phyloP scores from a whole-genome alignment of 2,113 vertebrate genomes.

The Sylvicapra grimmia region DNA sequence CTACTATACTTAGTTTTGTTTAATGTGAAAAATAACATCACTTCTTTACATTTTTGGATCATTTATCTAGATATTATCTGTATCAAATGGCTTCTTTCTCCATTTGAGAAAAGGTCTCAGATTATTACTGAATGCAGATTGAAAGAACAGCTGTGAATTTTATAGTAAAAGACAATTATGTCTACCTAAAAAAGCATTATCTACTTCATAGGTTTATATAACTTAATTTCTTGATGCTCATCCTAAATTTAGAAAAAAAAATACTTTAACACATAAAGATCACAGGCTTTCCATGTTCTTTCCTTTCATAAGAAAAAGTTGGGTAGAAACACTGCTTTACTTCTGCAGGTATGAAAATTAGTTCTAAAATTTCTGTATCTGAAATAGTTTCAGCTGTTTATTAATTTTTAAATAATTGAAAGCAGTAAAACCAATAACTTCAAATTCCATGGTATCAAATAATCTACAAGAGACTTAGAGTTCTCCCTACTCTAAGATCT shows the following conservation, averaged over 20 bases:
- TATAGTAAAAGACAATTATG: conserved; percentile 35
- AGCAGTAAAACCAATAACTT: background rate
- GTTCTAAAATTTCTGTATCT: background rate
- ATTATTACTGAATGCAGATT: background rate
- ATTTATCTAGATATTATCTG: background rate
- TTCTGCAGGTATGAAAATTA: background rate
- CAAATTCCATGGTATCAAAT: background rate
- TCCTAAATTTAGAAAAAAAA: background rate
- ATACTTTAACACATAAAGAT: background rate
- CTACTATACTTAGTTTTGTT: background rate
- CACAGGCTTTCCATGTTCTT: background rate
- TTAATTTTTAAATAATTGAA: background rate
- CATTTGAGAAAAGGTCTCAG: background rate
- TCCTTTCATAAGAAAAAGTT: background rate
- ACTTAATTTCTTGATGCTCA: conserved; percentile 51
- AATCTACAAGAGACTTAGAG: background rate
- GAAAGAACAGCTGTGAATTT: conserved; percentile 57
- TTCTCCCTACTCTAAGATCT: background rate
- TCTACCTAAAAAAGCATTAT: conserved; percentile 5
- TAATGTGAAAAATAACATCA: background rate
- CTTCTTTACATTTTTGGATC: background rate
- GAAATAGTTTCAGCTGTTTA: background rate
- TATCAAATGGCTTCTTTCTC: too few relatives aligned
- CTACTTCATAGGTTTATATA: conserved; percentile 49
- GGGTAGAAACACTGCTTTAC: background rate